phyloP scores from a whole-genome alignment of 2,888 invertebrate species.

The Amphipoea oculea region DNA sequence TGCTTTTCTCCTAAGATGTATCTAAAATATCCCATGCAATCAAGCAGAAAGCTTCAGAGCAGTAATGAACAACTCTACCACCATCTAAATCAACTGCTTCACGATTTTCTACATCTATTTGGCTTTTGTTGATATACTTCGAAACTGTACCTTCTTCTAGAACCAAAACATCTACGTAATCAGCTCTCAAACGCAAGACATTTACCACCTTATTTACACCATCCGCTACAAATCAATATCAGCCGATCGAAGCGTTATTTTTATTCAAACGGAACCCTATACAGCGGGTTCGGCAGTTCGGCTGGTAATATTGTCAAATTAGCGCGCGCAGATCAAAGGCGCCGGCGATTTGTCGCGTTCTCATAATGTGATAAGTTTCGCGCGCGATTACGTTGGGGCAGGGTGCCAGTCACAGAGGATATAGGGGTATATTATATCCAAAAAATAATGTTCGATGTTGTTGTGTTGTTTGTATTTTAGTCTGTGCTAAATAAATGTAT shows the following conservation, averaged over 20 bases:
- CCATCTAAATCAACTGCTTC: neutral
- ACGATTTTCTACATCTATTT: no score
- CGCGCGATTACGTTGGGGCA: conserved; percentile 81
- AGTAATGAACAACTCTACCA: neutral
- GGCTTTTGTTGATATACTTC: no score
- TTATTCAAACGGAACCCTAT: conserved; percentile 61
- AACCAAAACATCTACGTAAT: no score
- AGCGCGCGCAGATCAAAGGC: conserved; percentile 88
- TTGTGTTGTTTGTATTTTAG: no score
- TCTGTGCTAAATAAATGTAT: no score
- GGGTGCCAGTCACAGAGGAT: conserved; percentile 68
- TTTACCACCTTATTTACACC: neutral
- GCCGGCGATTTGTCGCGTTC: conserved; percentile 88
- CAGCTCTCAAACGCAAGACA: neutral
- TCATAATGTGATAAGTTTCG: conserved; percentile 90
- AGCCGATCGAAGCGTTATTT: conserved; percentile 44
- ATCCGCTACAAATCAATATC: conserved; percentile 52
- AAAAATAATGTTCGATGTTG: neutral
- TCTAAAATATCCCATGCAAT: neutral
- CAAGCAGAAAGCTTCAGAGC: neutral
- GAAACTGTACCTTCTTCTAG: no score
- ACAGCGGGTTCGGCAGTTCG: conserved; percentile 64
- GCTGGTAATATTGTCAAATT: conserved; percentile 88
- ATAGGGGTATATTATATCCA: neutral
- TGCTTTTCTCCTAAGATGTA: neutral